Conservation (phyloP, 2,888 invertebrate species). For the Abscondita cerata region DNA sequence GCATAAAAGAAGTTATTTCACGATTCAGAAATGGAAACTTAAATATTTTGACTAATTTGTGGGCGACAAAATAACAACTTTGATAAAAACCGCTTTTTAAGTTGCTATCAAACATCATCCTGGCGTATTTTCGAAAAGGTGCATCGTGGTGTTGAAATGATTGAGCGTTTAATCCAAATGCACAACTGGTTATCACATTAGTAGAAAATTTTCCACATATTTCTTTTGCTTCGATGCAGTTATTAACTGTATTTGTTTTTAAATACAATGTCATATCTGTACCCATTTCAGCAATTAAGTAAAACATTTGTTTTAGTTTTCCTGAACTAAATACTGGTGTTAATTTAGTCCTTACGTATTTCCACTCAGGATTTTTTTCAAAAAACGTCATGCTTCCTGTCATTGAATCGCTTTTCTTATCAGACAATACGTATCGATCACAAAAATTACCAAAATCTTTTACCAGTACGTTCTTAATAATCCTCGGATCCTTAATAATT, state of each 20-base stretch:
- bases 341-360: slow-evolving; percentile 59
- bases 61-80: slow-evolving; percentile 46
- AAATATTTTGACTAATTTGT: slow-evolving; percentile 41
- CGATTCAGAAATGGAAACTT: slow-evolving; percentile 44
- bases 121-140: slow-evolving; percentile 53
- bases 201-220: slow-evolving; percentile 56
- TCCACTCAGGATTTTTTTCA: slow-evolving; percentile 61
- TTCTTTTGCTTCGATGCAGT: slow-evolving; percentile 50
- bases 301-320: slow-evolving; percentile 61
- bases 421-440: slow-evolving; percentile 57
- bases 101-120: slow-evolving; percentile 49
- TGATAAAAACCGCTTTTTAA: slow-evolving; percentile 42
- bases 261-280: slow-evolving; percentile 45
- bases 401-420: slow-evolving; percentile 55
- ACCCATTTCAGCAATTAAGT: slow-evolving; percentile 56
- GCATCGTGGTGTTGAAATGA: slow-evolving; percentile 53
- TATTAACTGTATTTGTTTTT: slow-evolving; percentile 51
- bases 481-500: slow-evolving; percentile 56
- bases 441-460: slow-evolving; percentile 59
- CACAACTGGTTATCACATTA: slow-evolving; percentile 59
- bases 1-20: slow-evolving; percentile 44
- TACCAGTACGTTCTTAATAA: slow-evolving; percentile 57
- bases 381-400: slow-evolving; percentile 56
- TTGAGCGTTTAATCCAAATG: slow-evolving; percentile 58
- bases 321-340: slow-evolving; percentile 62